phyloP scores from a whole-genome alignment of 2,113 vertebrate species.

The Ictalurus furcatus region DNA sequence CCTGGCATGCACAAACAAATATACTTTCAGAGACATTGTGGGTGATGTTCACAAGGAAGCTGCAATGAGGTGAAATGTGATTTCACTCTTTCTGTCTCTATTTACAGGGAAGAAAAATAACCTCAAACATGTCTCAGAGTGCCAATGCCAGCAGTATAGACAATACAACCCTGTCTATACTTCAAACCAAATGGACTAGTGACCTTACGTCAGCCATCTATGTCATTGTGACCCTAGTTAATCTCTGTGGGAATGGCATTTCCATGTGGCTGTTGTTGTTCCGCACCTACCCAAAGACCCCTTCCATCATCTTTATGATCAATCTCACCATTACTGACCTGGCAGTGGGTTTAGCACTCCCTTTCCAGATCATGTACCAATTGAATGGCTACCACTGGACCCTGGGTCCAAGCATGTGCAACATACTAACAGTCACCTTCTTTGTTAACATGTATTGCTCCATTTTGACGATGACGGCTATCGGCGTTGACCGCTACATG shows the following conservation, averaged over 20 bases:
- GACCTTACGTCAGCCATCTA: conserved; percentile 77
- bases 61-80: background rate
- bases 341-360: conserved; percentile 79
- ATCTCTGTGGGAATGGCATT: conserved; percentile 81
- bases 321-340: conserved; percentile 89
- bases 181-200: conserved; percentile 65
- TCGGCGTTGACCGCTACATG: conserved; percentile 86
- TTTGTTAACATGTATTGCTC: conserved; percentile 94
- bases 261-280: conserved; percentile 85
- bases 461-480: conserved; percentile 88
- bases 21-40: background rate
- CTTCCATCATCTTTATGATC: conserved; percentile 92
- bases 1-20: background rate
- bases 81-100: conserved; percentile 1
- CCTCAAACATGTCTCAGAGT: conserved; percentile 49
- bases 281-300: conserved; percentile 80
- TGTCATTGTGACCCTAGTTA: conserved; percentile 75
- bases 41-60: background rate
- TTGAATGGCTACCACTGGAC: conserved; percentile 78
- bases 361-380: conserved; percentile 89
- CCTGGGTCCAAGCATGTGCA: conserved; percentile 78
- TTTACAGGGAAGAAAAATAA: background rate
- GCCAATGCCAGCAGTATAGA: conserved; percentile 66
- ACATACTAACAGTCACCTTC: conserved; percentile 81
- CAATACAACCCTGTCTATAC: conserved; percentile 75